These are phyloP conservation scores for Papilio polytes DNA, from an alignment of 1,140 invertebrate genomes.

Conservation along the genomic window DNA sequence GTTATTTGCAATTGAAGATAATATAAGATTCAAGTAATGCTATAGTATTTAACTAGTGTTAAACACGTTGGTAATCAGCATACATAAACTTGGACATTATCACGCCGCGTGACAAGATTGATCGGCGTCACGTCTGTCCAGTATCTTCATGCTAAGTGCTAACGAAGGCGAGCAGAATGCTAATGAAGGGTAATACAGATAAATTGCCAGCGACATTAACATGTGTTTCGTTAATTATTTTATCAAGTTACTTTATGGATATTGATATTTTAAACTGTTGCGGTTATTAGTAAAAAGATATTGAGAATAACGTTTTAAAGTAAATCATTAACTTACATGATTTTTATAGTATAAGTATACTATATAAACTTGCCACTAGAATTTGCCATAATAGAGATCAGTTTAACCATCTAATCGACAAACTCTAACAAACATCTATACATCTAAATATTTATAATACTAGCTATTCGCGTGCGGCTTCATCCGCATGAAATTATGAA, in stretches of 20 bases:
- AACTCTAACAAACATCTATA: too few relatives aligned
- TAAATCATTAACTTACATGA: background rate
- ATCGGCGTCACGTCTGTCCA: slow-evolving; percentile 17
- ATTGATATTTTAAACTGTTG: background rate
- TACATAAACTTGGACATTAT: slow-evolving; percentile 14
- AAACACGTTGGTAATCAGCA: slow-evolving; percentile 1
- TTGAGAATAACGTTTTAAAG: background rate
- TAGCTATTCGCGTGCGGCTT: too few relatives aligned
- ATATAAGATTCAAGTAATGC: background rate
- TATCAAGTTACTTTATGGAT: slow-evolving; percentile 16
- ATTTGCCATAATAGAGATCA: too few relatives aligned
- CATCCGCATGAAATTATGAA: too few relatives aligned
- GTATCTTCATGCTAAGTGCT: slow-evolving; percentile 39
- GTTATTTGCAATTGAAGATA: background rate
- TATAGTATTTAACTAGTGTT: background rate
- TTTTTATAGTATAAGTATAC: too few relatives aligned
- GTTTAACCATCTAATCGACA: too few relatives aligned
- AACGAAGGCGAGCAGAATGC: slow-evolving; percentile 28
- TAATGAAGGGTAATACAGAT: background rate
- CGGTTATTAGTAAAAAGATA: background rate
- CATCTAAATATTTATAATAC: too few relatives aligned
- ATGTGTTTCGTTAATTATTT: slow-evolving; percentile 6
- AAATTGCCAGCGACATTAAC: slow-evolving; percentile 8
- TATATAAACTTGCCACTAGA: too few relatives aligned
- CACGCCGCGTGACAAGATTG: slow-evolving; percentile 1